Evolutionary conservation across 2,888 invertebrate species (phyloP).

Genomic region (Lithophane leautieri): DNA sequence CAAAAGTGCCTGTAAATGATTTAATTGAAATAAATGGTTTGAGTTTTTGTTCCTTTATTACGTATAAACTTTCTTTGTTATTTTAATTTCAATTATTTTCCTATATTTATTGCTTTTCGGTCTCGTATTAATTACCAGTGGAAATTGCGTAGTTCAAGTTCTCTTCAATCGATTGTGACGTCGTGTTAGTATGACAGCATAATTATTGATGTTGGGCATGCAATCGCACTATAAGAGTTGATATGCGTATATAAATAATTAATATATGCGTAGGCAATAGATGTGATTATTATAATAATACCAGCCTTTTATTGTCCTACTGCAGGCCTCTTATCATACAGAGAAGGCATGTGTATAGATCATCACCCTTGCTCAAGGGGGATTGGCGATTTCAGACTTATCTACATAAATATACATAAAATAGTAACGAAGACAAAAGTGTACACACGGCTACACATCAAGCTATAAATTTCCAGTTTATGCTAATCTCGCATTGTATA

Average conservation of each 20-base stretch:
- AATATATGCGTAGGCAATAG: background rate
- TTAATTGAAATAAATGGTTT: too few species aligned
- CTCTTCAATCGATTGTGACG: slow-evolving; percentile 38
- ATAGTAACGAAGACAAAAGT: too few species aligned
- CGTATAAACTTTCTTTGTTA: too few species aligned
- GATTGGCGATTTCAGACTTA: background rate
- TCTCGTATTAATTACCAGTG: slow-evolving; percentile 16
- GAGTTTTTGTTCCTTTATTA: too few species aligned
- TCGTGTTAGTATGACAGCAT: slow-evolving; percentile 28
- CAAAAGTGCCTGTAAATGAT: too few species aligned
- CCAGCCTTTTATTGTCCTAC: background rate
- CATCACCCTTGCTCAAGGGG: background rate
- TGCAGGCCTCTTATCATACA: background rate
- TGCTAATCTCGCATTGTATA: too few species aligned
- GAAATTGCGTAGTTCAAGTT: slow-evolving; percentile 32
- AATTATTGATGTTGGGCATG: slow-evolving; percentile 31
- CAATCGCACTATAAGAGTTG: slow-evolving; percentile 26
- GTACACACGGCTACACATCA: too few species aligned
- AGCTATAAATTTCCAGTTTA: too few species aligned
- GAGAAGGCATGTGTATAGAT: background rate
- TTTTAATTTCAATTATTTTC: too few species aligned
- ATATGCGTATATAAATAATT: background rate
- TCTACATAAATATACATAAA: too few species aligned
- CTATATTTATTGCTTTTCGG: slow-evolving; percentile 19
- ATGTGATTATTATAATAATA: background rate